Evolutionary conservation across 2,113 vertebrate species (phyloP).

Genomic region (Gymnorhina tibicen): DNA sequence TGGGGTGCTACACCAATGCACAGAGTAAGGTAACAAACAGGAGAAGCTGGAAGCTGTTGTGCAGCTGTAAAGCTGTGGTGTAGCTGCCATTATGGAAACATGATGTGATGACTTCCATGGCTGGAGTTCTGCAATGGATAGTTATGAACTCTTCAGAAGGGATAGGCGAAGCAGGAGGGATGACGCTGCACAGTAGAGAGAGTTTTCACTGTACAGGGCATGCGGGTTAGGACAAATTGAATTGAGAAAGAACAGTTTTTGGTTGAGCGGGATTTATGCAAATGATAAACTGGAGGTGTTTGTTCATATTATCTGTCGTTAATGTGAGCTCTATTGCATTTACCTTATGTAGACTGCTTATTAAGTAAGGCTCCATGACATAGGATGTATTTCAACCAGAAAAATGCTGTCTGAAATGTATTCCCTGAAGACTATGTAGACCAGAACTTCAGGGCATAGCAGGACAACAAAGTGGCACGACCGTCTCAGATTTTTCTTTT

Average conservation of each 20-base stretch:
- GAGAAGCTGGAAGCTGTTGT: background rate
- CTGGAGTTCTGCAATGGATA: too few species aligned
- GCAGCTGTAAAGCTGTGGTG: background rate
- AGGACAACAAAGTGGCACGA: background rate
- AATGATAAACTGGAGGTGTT: background rate
- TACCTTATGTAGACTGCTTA: background rate
- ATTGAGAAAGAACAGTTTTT: background rate
- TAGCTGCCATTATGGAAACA: background rate
- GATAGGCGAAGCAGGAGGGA: background rate
- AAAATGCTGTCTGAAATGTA: background rate
- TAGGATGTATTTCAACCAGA: background rate
- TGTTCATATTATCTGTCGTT: background rate
- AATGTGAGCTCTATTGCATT: background rate
- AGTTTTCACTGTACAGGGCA: background rate
- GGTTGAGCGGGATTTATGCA: background rate
- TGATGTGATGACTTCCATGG: background rate
- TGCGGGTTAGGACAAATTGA: background rate
- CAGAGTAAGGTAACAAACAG: rapidly evolving
- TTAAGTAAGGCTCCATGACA: background rate
- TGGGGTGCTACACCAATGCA: background rate
- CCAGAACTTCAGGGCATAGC: background rate
- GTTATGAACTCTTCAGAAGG: background rate
- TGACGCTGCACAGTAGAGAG: background rate
- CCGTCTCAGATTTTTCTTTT: background rate
- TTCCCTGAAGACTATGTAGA: background rate